Evolutionary conservation across 2,888 invertebrate species (phyloP).

Genomic region (Dryobotodes eremita): DNA sequence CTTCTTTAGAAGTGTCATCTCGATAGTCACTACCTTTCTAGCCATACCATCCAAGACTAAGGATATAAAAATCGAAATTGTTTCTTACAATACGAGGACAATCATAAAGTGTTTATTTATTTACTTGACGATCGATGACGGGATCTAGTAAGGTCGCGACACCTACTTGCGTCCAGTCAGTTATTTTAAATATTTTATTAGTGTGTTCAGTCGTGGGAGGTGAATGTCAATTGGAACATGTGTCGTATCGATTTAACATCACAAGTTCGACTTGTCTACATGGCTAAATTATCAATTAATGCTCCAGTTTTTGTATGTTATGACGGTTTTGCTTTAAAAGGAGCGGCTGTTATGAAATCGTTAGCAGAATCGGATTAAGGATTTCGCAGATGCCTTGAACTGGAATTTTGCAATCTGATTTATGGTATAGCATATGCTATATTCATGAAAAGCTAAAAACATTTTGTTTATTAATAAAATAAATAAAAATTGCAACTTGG

Average conservation of each 20-base stretch:
- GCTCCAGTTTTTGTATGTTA: conserved; percentile 42
- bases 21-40: background rate
- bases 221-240: conserved; percentile 62
- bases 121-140: conserved; percentile 56
- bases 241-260: conserved; percentile 63
- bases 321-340: conserved; percentile 29
- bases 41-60: conserved; percentile 1
- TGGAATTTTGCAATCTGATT: conserved; percentile 16
- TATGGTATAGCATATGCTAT: background rate
- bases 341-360: conserved; percentile 31
- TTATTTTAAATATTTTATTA: conserved; percentile 69
- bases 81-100: conserved; percentile 12
- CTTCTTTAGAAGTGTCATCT: background rate
- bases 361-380: conserved; percentile 24
- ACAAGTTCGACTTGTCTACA: conserved; percentile 42
- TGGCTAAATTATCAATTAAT: conserved; percentile 50
- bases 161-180: conserved; percentile 56
- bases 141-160: conserved; percentile 55
- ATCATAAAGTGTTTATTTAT: conserved; percentile 51
- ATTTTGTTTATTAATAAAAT: no score
- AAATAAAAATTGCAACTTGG: no score
- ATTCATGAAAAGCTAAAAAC: no score
- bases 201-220: conserved; percentile 56
- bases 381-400: conserved; percentile 38
- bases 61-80: conserved; percentile 11